These are phyloP conservation scores for Hapalemur alaotrensis DNA, from an alignment of 2,797 vertebrate genomes.

Conservation along the genomic window DNA sequence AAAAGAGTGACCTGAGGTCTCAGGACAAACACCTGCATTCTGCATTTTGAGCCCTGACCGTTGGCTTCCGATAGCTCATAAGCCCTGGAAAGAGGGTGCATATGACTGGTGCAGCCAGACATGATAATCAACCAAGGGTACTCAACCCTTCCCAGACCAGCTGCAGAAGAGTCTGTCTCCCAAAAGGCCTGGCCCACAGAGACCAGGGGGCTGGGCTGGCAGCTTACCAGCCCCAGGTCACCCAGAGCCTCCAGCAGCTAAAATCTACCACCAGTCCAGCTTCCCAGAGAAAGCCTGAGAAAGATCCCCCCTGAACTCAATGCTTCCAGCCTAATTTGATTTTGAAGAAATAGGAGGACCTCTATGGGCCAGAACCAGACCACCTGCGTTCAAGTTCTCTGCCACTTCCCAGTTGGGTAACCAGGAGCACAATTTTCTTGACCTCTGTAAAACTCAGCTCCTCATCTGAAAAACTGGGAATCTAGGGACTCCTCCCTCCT, in stretches of 20 bases:
- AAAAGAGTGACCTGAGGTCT: neutral
- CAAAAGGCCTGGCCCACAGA: neutral
- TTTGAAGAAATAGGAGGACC: neutral
- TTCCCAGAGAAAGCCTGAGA: neutral
- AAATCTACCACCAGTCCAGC: neutral
- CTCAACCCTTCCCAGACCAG: neutral
- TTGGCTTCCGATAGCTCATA: neutral
- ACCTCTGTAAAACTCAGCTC: neutral
- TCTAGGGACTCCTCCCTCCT: neutral
- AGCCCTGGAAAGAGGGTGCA: neutral
- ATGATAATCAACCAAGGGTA: neutral
- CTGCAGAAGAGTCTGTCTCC: neutral
- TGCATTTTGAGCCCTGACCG: neutral
- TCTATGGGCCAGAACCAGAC: neutral
- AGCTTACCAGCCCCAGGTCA: neutral
- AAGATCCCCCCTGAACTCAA: neutral
- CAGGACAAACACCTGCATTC: neutral
- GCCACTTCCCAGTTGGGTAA: neutral
- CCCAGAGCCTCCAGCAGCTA: neutral
- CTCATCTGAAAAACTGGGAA: neutral
- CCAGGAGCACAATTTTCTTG: neutral
- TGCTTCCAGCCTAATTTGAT: neutral
- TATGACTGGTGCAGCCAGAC: neutral
- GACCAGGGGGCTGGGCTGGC: neutral
- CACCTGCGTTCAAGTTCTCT: neutral